Conservation (phyloP, 2,797 vertebrate species). For the Numenius phaeopus region DNA sequence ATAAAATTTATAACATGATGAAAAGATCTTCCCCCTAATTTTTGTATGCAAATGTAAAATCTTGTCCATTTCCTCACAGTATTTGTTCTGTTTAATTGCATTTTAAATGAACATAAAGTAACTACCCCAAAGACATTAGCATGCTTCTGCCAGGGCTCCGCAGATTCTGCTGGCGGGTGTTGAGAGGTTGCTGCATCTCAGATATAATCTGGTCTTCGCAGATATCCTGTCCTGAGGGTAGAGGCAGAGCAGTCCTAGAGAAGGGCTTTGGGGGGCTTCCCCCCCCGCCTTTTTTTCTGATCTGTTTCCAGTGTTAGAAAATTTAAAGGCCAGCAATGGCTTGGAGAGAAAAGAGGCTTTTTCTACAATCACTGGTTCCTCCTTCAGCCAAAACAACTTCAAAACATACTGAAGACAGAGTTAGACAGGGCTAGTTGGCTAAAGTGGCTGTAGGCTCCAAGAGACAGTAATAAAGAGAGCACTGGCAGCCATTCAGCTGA, state of each 20-base stretch:
- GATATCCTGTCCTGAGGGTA: background rate
- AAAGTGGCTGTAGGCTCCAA: background rate
- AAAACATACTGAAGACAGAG: background rate
- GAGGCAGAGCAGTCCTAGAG: background rate
- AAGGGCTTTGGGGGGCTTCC: background rate
- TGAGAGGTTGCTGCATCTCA: background rate
- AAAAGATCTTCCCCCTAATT: conserved; percentile 57
- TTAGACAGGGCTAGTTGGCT: background rate
- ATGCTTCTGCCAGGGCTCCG: conserved; percentile 6
- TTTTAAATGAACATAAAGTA: conserved; percentile 67
- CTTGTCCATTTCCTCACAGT: conserved; percentile 42
- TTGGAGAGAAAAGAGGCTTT: background rate
- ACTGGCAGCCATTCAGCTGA: conserved; percentile 35
- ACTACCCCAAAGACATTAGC: conserved; percentile 16
- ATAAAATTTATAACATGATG: conserved; percentile 56
- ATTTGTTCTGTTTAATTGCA: conserved; percentile 75
- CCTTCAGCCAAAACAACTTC: conserved; percentile 37
- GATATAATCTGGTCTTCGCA: background rate
- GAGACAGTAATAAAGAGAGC: background rate
- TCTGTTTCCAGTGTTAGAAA: background rate
- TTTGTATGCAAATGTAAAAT: conserved; percentile 58
- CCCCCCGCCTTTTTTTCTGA: background rate
- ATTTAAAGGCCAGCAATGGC: background rate
- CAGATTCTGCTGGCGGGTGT: background rate
- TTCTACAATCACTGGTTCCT: background rate